Evolutionary conservation across 2,888 invertebrate species (phyloP).

Genomic region (Tuberolachnus salignus): DNA sequence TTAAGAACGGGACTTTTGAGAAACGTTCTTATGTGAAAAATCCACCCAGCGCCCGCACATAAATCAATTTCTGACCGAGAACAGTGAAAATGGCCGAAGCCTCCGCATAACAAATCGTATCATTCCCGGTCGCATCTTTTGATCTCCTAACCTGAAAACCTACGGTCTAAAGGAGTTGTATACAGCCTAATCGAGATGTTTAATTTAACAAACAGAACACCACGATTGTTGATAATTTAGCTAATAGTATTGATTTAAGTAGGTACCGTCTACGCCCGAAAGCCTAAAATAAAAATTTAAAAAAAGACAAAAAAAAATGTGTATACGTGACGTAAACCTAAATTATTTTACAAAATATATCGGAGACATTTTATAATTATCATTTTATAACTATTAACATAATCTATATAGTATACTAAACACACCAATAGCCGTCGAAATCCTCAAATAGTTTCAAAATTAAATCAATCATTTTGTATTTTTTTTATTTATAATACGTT

Average conservation of each 20-base stretch:
- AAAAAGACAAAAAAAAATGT: too few species aligned
- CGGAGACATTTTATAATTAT: too few species aligned
- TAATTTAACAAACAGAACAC: background rate
- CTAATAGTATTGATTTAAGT: too few species aligned
- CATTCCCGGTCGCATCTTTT: background rate
- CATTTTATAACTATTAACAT: too few species aligned
- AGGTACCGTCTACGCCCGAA: too few species aligned
- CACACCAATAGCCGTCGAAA: background rate
- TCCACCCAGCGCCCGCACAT: background rate
- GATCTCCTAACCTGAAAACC: constrained; percentile 21
- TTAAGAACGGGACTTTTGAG: constrained; percentile 31
- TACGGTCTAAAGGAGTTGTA: background rate
- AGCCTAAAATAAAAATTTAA: too few species aligned
- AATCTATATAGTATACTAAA: too few species aligned
- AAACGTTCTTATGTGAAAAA: constrained; percentile 20
- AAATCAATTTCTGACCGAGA: constrained; percentile 9
- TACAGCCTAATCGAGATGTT: background rate
- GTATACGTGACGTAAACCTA: too few species aligned
- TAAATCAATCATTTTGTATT: too few species aligned
- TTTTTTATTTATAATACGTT: background rate
- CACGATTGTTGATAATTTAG: too few species aligned
- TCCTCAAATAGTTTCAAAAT: background rate
- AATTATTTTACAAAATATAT: too few species aligned
- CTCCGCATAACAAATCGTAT: constrained; percentile 26
- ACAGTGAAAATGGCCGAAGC: constrained; percentile 26